phyloP scores from a whole-genome alignment of 2,113 vertebrate species.

The Archocentrus centrarchus region DNA sequence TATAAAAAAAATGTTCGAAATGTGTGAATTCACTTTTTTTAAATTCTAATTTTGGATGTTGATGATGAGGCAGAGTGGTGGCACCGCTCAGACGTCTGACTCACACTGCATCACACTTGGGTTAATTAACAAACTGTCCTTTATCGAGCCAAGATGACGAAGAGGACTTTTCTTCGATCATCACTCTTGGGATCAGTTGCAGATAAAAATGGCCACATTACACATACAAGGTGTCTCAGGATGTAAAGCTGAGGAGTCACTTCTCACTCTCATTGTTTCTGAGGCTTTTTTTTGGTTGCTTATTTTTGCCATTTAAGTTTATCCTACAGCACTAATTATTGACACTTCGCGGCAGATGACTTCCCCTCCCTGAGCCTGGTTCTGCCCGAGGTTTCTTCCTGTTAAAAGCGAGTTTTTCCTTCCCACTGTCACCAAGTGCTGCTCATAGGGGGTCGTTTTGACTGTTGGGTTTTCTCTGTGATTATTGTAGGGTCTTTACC shows the following conservation, averaged over 20 bases:
- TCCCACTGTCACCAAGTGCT: no score
- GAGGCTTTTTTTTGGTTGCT: no score
- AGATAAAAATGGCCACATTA: background rate
- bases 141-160: slow-evolving; percentile 21
- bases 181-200: background rate
- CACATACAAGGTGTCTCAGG: background rate
- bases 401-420: no score
- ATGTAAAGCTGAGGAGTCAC: background rate
- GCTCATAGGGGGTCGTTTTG: no score
- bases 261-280: background rate
- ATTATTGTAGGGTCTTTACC: no score
- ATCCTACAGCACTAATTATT: background rate
- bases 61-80: background rate
- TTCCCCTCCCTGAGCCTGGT: no score
- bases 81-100: slow-evolving; percentile 15
- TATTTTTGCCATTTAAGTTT: background rate
- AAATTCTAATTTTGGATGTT: background rate
- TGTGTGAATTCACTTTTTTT: background rate
- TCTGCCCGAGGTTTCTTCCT: no score
- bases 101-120: slow-evolving; percentile 10
- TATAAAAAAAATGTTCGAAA: background rate
- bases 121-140: slow-evolving; percentile 19
- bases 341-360: background rate
- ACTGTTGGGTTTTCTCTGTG: no score
- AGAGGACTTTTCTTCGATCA: slow-evolving; percentile 2